Conservation (phyloP, 2,113 vertebrate species). For the Heterotis niloticus region DNA sequence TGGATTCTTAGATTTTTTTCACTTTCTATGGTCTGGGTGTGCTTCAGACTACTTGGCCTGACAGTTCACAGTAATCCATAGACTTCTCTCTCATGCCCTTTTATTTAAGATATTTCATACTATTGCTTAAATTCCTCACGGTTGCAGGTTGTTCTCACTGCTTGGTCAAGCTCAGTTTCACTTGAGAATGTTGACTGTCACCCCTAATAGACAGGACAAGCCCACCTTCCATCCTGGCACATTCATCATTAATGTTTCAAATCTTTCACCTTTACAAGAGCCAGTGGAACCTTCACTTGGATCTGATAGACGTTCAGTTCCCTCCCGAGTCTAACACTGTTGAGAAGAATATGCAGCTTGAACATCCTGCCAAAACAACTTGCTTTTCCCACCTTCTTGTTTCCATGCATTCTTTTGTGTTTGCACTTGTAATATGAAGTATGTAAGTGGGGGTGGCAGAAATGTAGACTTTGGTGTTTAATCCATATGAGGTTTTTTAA, state of each 20-base stretch:
- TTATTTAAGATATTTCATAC: neutral
- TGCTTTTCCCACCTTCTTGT: neutral
- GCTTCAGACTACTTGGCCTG: no score
- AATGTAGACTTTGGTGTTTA: no score
- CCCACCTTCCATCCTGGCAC: neutral
- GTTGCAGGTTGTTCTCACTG: neutral
- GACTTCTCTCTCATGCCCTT: neutral
- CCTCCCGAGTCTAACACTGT: neutral
- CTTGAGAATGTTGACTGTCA: neutral
- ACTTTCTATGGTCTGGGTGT: no score
- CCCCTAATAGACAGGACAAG: neutral
- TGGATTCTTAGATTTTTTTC: no score
- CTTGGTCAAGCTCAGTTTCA: neutral
- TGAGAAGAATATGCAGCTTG: no score
- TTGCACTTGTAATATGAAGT: neutral
- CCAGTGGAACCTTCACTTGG: neutral
- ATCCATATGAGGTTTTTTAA: no score
- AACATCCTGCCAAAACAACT: no score
- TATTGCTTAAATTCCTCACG: neutral
- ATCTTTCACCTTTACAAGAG: neutral
- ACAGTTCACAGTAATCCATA: no score
- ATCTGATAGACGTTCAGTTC: neutral
- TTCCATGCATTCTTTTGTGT: neutral
- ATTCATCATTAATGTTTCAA: neutral
- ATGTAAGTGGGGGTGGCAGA: neutral